These are phyloP conservation scores for Phalangium opilio DNA, from an alignment of 2,888 invertebrate species.

Conservation along the genomic window DNA sequence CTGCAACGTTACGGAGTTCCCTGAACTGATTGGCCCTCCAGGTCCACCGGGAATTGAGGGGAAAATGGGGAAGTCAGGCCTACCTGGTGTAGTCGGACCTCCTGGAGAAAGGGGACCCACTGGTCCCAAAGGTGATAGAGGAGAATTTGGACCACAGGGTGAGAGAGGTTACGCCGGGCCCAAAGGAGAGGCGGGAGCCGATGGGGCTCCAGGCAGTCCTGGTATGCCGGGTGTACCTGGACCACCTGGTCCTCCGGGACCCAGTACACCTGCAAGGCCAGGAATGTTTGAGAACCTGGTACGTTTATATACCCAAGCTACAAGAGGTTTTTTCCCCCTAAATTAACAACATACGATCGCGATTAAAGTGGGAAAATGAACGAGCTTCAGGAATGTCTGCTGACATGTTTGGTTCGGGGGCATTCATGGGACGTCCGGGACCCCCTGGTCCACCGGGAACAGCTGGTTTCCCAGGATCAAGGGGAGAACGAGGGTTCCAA, in stretches of 20 bases:
- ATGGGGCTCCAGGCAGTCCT: neutral
- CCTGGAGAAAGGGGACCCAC: conserved; percentile 7
- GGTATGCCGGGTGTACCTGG: conserved; percentile 36
- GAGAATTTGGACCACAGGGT: conserved; percentile 7
- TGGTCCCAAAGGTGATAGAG: conserved; percentile 12
- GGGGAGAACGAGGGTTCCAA: neutral
- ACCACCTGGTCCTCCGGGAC: conserved; percentile 34
- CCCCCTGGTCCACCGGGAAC: conserved; percentile 41
- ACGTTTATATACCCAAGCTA: too few species aligned
- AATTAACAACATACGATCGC: too few species aligned
- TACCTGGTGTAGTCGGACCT: conserved; percentile 8
- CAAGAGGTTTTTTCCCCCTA: too few species aligned
- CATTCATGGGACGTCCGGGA: conserved; percentile 21
- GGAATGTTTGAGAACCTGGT: too few species aligned
- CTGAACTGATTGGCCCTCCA: conserved; percentile 1
- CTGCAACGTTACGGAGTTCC: conserved; percentile 4
- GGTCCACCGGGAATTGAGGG: conserved; percentile 11
- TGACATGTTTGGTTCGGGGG: too few species aligned
- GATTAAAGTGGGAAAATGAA: too few species aligned
- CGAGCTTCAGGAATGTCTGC: too few species aligned
- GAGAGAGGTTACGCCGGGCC: conserved; percentile 6
- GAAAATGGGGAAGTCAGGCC: conserved; percentile 18
- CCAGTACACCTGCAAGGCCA: neutral
- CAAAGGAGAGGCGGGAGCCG: neutral
- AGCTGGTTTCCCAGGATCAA: conserved; percentile 31